Conservation (phyloP, 2,797 vertebrate genomes). For the Silurus lanzhouensis region DNA sequence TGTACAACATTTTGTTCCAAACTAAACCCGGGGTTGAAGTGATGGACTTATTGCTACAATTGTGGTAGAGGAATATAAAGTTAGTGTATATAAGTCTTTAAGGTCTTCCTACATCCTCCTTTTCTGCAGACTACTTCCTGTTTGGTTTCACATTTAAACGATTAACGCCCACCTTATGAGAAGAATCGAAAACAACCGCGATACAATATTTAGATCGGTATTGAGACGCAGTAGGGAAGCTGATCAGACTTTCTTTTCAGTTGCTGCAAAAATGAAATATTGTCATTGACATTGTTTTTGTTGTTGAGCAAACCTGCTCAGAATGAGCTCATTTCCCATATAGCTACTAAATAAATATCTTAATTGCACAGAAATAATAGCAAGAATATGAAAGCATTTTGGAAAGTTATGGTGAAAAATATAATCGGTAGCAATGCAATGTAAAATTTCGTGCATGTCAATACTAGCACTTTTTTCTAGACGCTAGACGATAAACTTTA, state of each 20-base stretch:
- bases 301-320: background rate
- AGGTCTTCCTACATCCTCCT: background rate
- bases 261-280: background rate
- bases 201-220: background rate
- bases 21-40: background rate
- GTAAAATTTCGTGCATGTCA: too few species aligned
- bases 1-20: background rate
- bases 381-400: background rate
- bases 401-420: background rate
- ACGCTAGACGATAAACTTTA: too few species aligned
- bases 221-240: too few species aligned
- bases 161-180: too few species aligned
- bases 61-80: background rate
- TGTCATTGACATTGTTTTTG: background rate
- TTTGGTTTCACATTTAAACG: too few species aligned
- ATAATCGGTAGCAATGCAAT: background rate
- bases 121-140: background rate
- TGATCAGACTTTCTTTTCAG: background rate
- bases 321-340: background rate
- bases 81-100: background rate
- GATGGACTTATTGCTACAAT: background rate
- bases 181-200: background rate
- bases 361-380: background rate
- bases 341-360: too few species aligned
- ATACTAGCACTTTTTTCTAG: too few species aligned